Percentiles rank a stretch among this genome's conserved stretches.
phyloP scores from a whole-genome alignment of 2,113 vertebrate genomes.

The Trinectes maculatus region DNA sequence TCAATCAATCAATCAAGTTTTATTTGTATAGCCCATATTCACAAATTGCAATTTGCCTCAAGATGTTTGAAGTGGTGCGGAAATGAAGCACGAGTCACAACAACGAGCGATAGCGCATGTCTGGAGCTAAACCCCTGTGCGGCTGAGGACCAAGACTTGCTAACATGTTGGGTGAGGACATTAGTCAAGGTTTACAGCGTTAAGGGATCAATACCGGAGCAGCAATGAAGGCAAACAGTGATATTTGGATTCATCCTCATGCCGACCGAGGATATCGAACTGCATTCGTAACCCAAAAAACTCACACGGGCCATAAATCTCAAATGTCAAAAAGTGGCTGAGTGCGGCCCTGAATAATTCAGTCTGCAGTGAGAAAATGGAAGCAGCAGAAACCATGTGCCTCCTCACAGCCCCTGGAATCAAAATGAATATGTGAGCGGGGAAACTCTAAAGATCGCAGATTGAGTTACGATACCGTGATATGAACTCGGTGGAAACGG shows the following conservation, averaged over 20 bases:
- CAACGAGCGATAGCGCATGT: conserved; percentile 54
- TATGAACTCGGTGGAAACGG: conserved; percentile 38
- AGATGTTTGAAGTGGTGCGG: conserved; percentile 56
- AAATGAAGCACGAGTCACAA: conserved; percentile 58
- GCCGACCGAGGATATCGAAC: conserved; percentile 68
- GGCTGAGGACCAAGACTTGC: conserved; percentile 50
- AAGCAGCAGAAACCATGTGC: conserved; percentile 21
- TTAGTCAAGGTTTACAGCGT: conserved; percentile 78
- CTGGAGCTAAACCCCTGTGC: conserved; percentile 49
- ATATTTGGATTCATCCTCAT: conserved; percentile 77
- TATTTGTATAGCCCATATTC: too few relatives aligned
- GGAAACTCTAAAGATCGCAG: conserved; percentile 33
- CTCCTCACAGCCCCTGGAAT: conserved; percentile 17
- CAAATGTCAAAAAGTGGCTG: conserved; percentile 71
- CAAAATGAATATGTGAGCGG: conserved; percentile 40
- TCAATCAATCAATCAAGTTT: too few relatives aligned
- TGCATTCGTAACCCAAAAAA: conserved; percentile 45
- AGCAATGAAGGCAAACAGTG: conserved; percentile 64
- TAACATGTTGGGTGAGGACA: conserved; percentile 69
- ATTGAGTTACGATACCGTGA: conserved; percentile 32
- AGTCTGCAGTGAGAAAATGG: conserved; percentile 51
- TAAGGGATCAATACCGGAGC: conserved; percentile 72
- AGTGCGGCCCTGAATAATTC: conserved; percentile 69
- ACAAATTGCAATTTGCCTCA: too few relatives aligned
- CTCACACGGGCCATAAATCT: conserved; percentile 67